Percentiles rank a stretch among this genome's conserved stretches.
These are phyloP conservation scores for Lagocephalus sceleratus DNA, from an alignment of 2,797 vertebrate genomes.

Conservation along the genomic window DNA sequence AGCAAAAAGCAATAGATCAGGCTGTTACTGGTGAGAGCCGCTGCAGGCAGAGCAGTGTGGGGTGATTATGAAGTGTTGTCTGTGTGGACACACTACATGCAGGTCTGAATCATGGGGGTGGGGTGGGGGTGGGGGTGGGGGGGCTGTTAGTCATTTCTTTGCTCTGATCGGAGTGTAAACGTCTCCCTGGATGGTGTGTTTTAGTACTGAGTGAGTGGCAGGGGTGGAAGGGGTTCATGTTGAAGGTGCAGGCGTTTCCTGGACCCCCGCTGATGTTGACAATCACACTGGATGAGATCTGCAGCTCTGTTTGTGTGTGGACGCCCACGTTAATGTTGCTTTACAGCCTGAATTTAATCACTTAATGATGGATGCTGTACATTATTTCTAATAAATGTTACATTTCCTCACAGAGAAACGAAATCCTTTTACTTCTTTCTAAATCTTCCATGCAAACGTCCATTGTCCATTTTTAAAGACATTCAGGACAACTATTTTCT, in stretches of 20 bases:
- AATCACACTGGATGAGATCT: conserved; percentile 37
- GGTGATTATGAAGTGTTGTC: conserved; percentile 12
- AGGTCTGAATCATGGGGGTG: conserved; percentile 23
- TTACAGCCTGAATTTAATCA: not conserved
- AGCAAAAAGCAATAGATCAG: conserved; percentile 69
- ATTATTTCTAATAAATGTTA: too few relatives aligned
- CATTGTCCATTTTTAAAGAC: too few relatives aligned
- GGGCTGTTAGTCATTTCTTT: conserved; percentile 30
- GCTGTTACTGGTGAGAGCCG: conserved; percentile 51
- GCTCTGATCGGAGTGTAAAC: conserved; percentile 38
- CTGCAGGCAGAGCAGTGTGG: conserved; percentile 49
- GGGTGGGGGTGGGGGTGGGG: conserved; percentile 4
- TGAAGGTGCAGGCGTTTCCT: conserved; percentile 34
- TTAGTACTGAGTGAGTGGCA: conserved; percentile 30
- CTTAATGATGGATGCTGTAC: too few relatives aligned
- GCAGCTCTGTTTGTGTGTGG: conserved; percentile 56
- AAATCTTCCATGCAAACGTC: too few relatives aligned
- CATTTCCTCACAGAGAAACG: too few relatives aligned
- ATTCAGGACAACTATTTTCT: too few relatives aligned
- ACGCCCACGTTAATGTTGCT: conserved; percentile 54
- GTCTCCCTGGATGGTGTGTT: conserved; percentile 20
- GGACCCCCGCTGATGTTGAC: conserved; percentile 32
- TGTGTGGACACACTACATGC: conserved; percentile 36
- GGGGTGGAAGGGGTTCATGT: conserved; percentile 13
- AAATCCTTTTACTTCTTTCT: too few relatives aligned